Evolutionary conservation across 2,888 invertebrate species (phyloP).

Genomic region (Blastobasis lacticolella): DNA sequence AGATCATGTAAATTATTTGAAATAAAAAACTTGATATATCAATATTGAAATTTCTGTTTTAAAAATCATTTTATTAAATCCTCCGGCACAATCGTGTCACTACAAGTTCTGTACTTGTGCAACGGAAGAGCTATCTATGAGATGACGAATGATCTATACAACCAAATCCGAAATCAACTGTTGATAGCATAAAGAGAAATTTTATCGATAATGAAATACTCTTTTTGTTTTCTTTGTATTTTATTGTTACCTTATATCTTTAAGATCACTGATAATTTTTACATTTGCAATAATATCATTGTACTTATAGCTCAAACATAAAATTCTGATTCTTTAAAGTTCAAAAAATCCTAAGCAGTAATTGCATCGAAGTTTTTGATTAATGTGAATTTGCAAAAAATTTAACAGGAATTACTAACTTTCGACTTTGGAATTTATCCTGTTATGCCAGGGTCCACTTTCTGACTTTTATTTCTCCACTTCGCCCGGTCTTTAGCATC

Average conservation of each 20-base stretch:
- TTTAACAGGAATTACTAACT: not conserved
- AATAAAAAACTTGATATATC: not conserved
- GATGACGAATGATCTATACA: not conserved
- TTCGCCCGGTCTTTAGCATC: too few species aligned
- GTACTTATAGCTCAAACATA: not conserved
- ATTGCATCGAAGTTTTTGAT: not conserved
- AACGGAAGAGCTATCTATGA: not conserved
- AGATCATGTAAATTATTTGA: not conserved
- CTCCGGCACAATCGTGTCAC: not conserved
- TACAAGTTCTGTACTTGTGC: not conserved
- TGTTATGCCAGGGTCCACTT: too few species aligned
- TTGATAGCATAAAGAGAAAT: not conserved
- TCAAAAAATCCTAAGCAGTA: not conserved
- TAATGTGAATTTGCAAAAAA: not conserved
- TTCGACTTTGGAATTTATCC: not conserved
- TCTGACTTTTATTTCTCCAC: too few species aligned
- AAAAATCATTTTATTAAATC: not conserved
- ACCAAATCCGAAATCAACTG: not conserved
- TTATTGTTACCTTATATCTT: too few species aligned
- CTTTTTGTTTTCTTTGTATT: not conserved
- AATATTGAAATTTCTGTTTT: not conserved
- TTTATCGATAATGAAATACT: not conserved
- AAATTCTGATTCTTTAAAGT: too few species aligned
- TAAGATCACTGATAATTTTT: not conserved
- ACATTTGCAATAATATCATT: not conserved